A percentile compares a stretch with the other conserved stretches of the same genome.
These are phyloP conservation scores for Sterrhoptilus dennistouni DNA, from an alignment of 2,113 vertebrate genomes.

Conservation along the genomic window DNA sequence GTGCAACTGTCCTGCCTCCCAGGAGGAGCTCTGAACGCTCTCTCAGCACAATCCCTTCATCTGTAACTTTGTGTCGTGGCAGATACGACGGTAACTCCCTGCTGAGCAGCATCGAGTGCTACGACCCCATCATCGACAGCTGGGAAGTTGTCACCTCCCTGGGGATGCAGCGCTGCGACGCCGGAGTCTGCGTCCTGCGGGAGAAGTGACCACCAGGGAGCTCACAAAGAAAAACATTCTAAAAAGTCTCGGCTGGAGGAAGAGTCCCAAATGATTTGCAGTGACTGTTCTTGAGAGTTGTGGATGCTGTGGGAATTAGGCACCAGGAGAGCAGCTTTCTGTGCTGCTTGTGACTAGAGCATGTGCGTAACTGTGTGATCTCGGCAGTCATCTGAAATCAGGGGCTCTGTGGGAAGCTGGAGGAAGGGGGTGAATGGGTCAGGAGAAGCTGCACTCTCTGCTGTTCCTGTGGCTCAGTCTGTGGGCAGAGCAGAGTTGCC, in stretches of 20 bases:
- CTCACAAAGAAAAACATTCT: neutral
- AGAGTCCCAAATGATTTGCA: constrained; percentile 57
- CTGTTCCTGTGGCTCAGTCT: constrained; percentile 17
- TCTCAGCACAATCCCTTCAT: neutral
- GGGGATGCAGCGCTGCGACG: constrained; percentile 97
- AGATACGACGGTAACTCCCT: constrained; percentile 97
- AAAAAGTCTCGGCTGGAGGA: neutral
- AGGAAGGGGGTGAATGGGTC: neutral
- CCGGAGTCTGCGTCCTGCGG: constrained; percentile 94
- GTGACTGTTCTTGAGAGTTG: constrained; percentile 58
- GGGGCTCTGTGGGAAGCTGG: constrained; percentile 20
- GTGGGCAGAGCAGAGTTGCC: constrained; percentile 15
- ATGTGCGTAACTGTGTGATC: constrained; percentile 2
- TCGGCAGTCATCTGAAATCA: constrained; percentile 24
- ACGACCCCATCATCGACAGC: constrained; percentile 95
- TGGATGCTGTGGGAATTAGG: constrained; percentile 54
- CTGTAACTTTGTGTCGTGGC: neutral
- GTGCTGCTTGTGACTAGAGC: constrained; percentile 51
- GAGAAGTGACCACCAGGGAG: constrained; percentile 84
- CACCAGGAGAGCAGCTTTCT: constrained; percentile 51
- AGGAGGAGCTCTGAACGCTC: neutral
- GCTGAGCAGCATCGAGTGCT: constrained; percentile 97
- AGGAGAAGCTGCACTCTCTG: constrained; percentile 15
- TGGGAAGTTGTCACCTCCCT: constrained; percentile 99
- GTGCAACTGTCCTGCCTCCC: neutral